Conservation (phyloP, 2,888 invertebrate genomes). For the Baronia brevicornis region DNA sequence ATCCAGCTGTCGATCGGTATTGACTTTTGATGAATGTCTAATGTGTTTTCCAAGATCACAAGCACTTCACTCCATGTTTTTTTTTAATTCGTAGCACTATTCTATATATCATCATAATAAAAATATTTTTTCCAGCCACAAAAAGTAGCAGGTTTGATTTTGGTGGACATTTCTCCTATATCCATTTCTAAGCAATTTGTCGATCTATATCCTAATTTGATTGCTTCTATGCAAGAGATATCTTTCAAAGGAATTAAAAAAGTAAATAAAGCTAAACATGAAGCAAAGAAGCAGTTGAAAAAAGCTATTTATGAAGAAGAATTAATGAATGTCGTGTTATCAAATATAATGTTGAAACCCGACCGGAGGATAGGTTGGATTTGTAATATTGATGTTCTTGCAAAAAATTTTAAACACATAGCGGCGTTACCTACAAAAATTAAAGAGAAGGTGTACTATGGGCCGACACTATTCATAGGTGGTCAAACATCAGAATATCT, state of each 20-base stretch:
- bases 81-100: too few relatives aligned
- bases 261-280: conserved; percentile 31
- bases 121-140: conserved; percentile 53
- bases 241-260: conserved; percentile 35
- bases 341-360: conserved; percentile 65
- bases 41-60: too few relatives aligned
- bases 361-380: conserved; percentile 77
- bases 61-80: too few relatives aligned
- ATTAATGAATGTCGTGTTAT: conserved; percentile 70
- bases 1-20: too few relatives aligned
- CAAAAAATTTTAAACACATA: conserved; percentile 77
- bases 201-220: conserved; percentile 73
- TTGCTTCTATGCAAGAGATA: conserved; percentile 61
- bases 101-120: too few relatives aligned
- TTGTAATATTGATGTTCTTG: conserved; percentile 83
- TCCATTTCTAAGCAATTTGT: conserved; percentile 67
- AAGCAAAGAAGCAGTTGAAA: conserved; percentile 35
- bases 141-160: conserved; percentile 75
- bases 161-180: conserved; percentile 81
- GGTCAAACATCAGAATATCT: conserved; percentile 89
- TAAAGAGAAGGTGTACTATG: conserved; percentile 54
- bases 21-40: too few relatives aligned
- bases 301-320: conserved; percentile 61
- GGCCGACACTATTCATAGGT: conserved; percentile 87
- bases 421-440: conserved; percentile 75